Evolutionary conservation across 53 echinoderm and acorn worm species (phyloP), one percentile per base, ranked within the genome.

Genomic region (Echinometra lucunter): DNA sequence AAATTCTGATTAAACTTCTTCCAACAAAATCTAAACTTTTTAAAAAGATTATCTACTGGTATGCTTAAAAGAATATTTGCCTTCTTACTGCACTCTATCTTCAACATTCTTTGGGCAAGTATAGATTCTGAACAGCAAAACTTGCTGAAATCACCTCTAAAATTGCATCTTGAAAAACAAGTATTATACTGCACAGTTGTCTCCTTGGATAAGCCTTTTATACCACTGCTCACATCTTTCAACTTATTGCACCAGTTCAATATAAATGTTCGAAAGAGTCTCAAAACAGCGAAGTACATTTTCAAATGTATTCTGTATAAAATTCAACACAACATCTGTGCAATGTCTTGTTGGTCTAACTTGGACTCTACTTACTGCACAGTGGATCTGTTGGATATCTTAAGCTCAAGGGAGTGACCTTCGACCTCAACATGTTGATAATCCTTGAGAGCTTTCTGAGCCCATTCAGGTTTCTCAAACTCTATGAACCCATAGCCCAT

Each of bases 401-500:
- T 98, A 32, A 98, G 96, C 75, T 98, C 97, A 57, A 98, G 66
- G 25, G 66, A 74, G 35, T 98, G 98, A 15, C 80, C 96, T 69
- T 98, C 98, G 45, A 98, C 94, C 55, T 89, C 74, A 17, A 91
- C 83, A 72, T 97, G 98, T 88, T 98, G 98, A 21, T 97, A 88
- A 45, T 97, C 96, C 72, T 98, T 98, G 78, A 98, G 47, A 6
- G 98, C 97, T 93, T 94, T 97, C 96, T 95, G 93, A 4, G 98
- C 97, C 15, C 94, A 93, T 27, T 92, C 95, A 44, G 60, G 56
- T 69, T 95, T 97, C 95, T 96, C 95, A 96, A 94, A 98, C 69
- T 98, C 97, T 47, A 98, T 94, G 92, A 98, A 98, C 10, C 98
- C 98, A 94, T 97, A 98, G 1, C 98, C 98, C 98, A 98, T 98